phyloP scores from a whole-genome alignment of 1,140 invertebrate genomes.

The Eurosta solidaginis region DNA sequence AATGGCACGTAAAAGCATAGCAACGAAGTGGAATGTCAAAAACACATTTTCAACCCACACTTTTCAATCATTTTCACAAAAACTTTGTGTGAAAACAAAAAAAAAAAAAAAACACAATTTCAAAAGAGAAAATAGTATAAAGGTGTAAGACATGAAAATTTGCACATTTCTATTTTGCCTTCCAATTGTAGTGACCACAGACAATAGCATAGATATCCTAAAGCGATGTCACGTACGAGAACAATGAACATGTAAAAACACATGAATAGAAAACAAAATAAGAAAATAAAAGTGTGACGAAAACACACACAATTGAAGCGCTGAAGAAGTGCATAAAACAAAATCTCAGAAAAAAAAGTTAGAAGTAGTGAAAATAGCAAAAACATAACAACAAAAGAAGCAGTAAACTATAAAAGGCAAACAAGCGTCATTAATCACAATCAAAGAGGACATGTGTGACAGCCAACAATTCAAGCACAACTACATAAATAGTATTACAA shows the following conservation, averaged over 20 bases:
- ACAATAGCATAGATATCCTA: background rate
- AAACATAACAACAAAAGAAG: background rate
- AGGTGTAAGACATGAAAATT: background rate
- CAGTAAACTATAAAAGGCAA: conserved; percentile 1
- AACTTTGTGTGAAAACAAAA: background rate
- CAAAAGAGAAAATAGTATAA: background rate
- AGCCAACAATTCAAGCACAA: background rate
- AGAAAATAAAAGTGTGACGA: background rate
- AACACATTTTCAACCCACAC: background rate
- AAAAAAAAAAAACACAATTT: background rate
- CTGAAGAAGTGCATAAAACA: background rate
- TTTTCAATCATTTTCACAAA: too few relatives aligned
- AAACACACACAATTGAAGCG: background rate
- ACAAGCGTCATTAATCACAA: conserved; percentile 12
- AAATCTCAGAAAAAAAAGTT: background rate
- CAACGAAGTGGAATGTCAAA: background rate
- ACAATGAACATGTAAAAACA: background rate
- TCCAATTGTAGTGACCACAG: background rate
- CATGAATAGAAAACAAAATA: background rate
- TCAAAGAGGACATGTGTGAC: conserved; percentile 18
- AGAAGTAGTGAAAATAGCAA: background rate
- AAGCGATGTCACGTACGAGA: background rate
- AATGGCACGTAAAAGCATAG: too few relatives aligned
- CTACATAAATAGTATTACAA: too few relatives aligned
- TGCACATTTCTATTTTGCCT: background rate